Percentiles rank a stretch among this genome's conserved stretches.
Evolutionary conservation across 2,888 invertebrate genomes (phyloP).

Genomic region (Drosophila nigricruria): DNA sequence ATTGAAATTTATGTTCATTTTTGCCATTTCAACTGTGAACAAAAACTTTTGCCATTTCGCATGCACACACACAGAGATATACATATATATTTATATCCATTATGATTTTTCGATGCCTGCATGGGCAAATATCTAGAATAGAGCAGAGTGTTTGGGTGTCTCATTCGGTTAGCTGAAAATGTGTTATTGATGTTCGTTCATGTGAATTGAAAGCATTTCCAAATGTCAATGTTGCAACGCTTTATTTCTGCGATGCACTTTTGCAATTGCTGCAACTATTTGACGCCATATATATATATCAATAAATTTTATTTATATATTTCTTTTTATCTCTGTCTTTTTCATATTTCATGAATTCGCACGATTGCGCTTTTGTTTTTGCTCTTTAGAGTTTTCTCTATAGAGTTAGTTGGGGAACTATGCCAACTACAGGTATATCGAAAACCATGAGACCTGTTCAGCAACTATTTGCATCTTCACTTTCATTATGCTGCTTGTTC

Average conservation of each 20-base stretch:
- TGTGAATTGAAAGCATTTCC: slow-evolving; percentile 66
- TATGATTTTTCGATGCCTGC: slow-evolving; percentile 18
- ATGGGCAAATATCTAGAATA: slow-evolving; percentile 12
- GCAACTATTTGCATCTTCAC: slow-evolving; percentile 74
- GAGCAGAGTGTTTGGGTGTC: slow-evolving; percentile 8
- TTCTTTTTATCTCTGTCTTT: background rate
- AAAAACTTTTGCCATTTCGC: slow-evolving; percentile 24
- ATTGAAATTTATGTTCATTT: slow-evolving; percentile 29
- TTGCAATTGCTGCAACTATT: slow-evolving; percentile 36
- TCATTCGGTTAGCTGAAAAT: slow-evolving; percentile 43
- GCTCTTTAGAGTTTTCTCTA: background rate
- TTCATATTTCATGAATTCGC: slow-evolving; percentile 29
- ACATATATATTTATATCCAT: background rate
- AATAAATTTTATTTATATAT: slow-evolving; percentile 10
- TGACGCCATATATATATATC: slow-evolving; percentile 33
- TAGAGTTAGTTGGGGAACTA: slow-evolving; percentile 20
- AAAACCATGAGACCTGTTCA: slow-evolving; percentile 53
- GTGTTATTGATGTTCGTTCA: slow-evolving; percentile 49
- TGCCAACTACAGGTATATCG: slow-evolving; percentile 34
- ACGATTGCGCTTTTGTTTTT: slow-evolving; percentile 32
- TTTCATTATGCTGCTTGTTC: slow-evolving; percentile 48
- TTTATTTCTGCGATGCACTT: slow-evolving; percentile 34
- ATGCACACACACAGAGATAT: slow-evolving; percentile 7
- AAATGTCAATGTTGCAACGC: slow-evolving; percentile 70
- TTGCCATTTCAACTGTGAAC: slow-evolving; percentile 38